A percentile compares a stretch with the other conserved stretches of the same genome.
Conservation (phyloP, 2,797 vertebrate species). For the Galago senegalensis region DNA sequence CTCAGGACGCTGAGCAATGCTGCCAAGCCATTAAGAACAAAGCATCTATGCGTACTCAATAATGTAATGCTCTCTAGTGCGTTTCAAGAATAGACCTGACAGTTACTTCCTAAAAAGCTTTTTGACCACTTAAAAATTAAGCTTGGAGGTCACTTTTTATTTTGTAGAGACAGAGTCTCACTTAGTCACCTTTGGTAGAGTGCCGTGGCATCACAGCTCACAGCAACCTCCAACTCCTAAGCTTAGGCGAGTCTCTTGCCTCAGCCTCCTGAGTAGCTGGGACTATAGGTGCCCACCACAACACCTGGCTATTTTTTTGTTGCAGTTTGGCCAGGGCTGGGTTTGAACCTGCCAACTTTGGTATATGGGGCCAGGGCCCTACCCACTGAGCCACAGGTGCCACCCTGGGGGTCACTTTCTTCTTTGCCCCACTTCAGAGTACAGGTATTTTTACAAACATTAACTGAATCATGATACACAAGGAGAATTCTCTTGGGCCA, state of each 20-base stretch:
- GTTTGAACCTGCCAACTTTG: too few species aligned
- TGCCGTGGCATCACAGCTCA: too few species aligned
- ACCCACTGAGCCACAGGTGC: too few species aligned
- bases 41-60: not conserved
- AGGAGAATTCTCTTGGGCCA: not conserved
- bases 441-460: constrained; percentile 13
- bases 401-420: not conserved
- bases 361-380: too few species aligned
- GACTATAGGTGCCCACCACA: too few species aligned
- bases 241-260: too few species aligned
- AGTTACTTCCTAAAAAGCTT: not conserved
- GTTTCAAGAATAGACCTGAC: not conserved
- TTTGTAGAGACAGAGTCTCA: too few species aligned
- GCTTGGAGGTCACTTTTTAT: not conserved
- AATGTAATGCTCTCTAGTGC: not conserved
- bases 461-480: not conserved
- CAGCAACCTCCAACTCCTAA: too few species aligned
- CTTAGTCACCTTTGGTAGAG: too few species aligned
- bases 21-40: not conserved
- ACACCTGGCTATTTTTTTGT: too few species aligned
- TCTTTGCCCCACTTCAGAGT: not conserved
- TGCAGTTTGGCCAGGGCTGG: too few species aligned
- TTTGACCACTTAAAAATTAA: not conserved
- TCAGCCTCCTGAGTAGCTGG: too few species aligned
- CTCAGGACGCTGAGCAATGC: not conserved